These are phyloP conservation scores for Stichodactyla helianthus DNA, from an alignment of 64 coral and sea anemone genomes.

Conservation along the genomic window DNA sequence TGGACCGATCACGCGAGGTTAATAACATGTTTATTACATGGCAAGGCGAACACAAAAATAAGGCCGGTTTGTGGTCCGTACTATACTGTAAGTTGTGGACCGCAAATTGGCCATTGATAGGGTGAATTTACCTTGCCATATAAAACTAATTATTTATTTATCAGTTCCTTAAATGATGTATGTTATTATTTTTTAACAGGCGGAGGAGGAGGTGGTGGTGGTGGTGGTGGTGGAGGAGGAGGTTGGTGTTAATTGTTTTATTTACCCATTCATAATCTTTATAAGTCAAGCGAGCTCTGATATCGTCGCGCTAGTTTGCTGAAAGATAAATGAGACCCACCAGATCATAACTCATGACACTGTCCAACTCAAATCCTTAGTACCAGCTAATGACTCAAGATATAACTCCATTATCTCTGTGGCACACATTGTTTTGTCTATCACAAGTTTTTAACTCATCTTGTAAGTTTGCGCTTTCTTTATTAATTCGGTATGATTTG, in stretches of 20 bases:
- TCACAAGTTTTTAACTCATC: background rate
- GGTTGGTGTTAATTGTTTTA: background rate
- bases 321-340: background rate
- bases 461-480: background rate
- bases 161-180: too few relatives aligned
- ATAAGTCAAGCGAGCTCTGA: background rate
- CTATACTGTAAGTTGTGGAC: background rate
- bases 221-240: background rate
- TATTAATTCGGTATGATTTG: too few relatives aligned
- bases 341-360: background rate
- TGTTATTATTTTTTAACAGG: conserved; percentile 5
- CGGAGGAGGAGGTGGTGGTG: background rate
- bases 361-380: background rate
- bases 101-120: too few relatives aligned
- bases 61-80: background rate
- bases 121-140: too few relatives aligned
- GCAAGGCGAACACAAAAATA: too few relatives aligned
- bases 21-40: too few relatives aligned
- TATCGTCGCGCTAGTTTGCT: background rate
- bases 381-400: too few relatives aligned
- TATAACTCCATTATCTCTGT: too few relatives aligned
- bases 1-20: background rate
- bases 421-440: background rate
- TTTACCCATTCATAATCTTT: background rate
- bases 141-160: background rate